Evolutionary conservation across 2,888 invertebrate species (phyloP), one percentile per base, ranked within the genome.

Genomic region (Blastobasis adustella): DNA sequence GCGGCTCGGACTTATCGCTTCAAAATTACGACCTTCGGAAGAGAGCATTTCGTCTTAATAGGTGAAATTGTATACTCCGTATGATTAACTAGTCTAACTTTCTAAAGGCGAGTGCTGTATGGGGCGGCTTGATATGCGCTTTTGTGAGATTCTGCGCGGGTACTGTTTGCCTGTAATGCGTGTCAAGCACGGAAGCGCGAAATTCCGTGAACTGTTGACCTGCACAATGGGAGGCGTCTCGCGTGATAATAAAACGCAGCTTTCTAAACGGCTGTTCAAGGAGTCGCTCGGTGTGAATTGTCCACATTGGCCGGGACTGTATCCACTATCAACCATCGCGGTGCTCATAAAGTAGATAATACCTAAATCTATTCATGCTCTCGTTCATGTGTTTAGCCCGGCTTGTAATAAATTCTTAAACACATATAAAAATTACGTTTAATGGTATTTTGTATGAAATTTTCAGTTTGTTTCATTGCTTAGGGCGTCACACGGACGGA

Each of bases 261-360:
- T 84, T 84, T 84, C 82, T 80, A 81, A 80, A 73, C 65, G 61
- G 65, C 75, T 74, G 73, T 76, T 75, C 3, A 23, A 74, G 66
- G 67, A 66, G 61, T 65, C 63, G 67, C 65, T 70, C 67, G 67
- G 66, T 46, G 5, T 23, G 56, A 57, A 46, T 23, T 23, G 23
- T 23, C 23, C 23, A 23, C 23, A 23, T 23, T 23, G 23, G 23
- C 23, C 23, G 23, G 23, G 23, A 23, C 23, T 23, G 23, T 23
- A 23, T 23, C 23, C 1, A 23, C 23, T 23, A 23, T 23, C 23
- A 2, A 23, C 3, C 23, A 2, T 23, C 23, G 23, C 23, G 23
- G 23, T 23, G 23, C 23, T 23, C 23, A 23, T 23, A 23, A 23
- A 23, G 23, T 23, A 23, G 23, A 23, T 23, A 23, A 23, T 23